These are phyloP conservation scores for Drosophila setifemur DNA, from an alignment of 1,140 invertebrate species.

Conservation along the genomic window DNA sequence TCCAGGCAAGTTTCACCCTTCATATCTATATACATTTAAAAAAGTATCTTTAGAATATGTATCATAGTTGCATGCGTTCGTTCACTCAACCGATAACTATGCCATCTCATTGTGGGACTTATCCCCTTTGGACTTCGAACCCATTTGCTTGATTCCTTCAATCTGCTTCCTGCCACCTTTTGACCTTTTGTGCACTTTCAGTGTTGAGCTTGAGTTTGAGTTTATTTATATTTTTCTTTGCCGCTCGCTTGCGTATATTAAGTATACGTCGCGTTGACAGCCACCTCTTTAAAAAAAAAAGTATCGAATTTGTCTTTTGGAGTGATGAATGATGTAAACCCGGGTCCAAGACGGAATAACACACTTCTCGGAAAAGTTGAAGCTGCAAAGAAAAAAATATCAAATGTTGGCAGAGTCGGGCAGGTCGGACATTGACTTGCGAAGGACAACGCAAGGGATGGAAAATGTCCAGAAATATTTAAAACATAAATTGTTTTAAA, in stretches of 20 bases:
- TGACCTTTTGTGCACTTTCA: conserved; percentile 38
- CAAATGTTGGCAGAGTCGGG: conserved; percentile 15
- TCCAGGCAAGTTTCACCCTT: conserved; percentile 83
- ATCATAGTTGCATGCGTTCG: conserved; percentile 9
- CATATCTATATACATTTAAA: no score
- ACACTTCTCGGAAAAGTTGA: conserved; percentile 1
- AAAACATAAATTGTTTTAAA: no score
- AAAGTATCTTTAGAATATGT: background rate
- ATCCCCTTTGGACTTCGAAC: conserved; percentile 7
- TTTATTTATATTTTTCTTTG: conserved; percentile 22
- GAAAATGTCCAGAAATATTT: no score
- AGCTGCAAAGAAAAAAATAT: conserved; percentile 27
- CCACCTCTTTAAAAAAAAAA: conserved; percentile 62
- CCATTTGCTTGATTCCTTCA: conserved; percentile 24
- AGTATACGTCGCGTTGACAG: conserved; percentile 34
- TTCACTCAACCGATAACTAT: conserved; percentile 8
- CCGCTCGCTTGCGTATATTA: conserved; percentile 16
- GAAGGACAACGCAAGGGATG: no score
- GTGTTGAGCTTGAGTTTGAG: conserved; percentile 10
- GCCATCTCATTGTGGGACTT: conserved; percentile 28
- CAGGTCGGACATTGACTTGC: conserved; percentile 31
- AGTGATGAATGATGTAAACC: background rate
- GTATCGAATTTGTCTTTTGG: conserved; percentile 57
- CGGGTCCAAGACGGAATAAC: background rate
- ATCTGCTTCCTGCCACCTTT: background rate